Evolutionary conservation across 2,113 vertebrate species (phyloP).

Genomic region (Crotalus tigris): DNA sequence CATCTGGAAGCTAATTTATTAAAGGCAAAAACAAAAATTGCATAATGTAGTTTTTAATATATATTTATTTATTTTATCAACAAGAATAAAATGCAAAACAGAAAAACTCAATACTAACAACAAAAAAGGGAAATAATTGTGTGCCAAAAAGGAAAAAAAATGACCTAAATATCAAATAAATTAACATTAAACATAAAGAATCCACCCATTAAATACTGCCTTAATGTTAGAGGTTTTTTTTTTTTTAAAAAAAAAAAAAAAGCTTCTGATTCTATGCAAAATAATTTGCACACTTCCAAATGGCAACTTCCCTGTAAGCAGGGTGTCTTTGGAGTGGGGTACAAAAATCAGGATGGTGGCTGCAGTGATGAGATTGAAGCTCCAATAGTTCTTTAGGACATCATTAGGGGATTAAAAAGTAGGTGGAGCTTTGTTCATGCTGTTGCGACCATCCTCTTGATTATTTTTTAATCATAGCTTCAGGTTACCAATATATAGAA

Average conservation of each 20-base stretch:
- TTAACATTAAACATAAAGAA: neutral
- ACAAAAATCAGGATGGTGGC: neutral
- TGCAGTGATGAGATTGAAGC: neutral
- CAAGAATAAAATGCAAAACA: no score
- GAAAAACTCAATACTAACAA: no score
- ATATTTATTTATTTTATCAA: no score
- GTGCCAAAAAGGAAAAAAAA: neutral
- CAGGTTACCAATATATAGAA: neutral
- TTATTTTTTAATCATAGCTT: neutral
- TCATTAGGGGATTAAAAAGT: neutral
- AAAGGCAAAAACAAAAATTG: neutral
- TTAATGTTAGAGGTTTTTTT: neutral
- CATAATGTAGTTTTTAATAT: neutral
- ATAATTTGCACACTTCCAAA: neutral
- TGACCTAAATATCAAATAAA: neutral
- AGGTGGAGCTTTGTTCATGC: neutral
- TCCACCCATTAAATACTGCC: neutral
- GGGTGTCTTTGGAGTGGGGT: neutral
- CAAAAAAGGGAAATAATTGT: no score
- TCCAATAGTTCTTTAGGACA: neutral
- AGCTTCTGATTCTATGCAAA: neutral
- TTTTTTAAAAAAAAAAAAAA: neutral
- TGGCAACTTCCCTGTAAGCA: neutral
- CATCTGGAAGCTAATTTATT: neutral
- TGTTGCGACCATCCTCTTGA: neutral